phyloP scores from a whole-genome alignment of 2,797 vertebrate genomes.

The Simalia tracyae region DNA sequence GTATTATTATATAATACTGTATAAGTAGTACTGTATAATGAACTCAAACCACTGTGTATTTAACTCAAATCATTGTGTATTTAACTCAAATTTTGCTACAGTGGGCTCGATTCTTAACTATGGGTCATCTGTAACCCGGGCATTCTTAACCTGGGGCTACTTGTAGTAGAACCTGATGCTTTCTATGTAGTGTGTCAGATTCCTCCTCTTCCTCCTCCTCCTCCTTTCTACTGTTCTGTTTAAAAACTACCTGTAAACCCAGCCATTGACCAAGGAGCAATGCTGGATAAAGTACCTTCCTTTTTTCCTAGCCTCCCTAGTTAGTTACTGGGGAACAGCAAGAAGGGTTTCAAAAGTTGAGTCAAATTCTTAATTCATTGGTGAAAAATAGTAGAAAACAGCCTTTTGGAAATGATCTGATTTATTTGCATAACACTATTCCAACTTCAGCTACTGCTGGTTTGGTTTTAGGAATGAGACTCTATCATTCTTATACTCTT shows the following conservation, averaged over 20 bases:
- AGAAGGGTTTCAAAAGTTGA: background rate
- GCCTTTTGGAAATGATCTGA: background rate
- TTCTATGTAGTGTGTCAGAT: background rate
- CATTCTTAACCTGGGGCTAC: too few relatives aligned
- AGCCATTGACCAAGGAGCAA: background rate
- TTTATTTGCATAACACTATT: background rate
- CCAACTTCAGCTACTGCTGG: slow-evolving; percentile 17
- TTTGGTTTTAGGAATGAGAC: slow-evolving; percentile 44
- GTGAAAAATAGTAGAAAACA: slow-evolving; percentile 38
- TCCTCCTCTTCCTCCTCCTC: background rate
- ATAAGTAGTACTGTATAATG: too few relatives aligned
- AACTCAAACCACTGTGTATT: too few relatives aligned
- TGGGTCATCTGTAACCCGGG: too few relatives aligned
- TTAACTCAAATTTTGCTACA: too few relatives aligned
- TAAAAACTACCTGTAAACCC: background rate
- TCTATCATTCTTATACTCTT: background rate
- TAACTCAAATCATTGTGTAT: too few relatives aligned
- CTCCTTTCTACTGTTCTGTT: background rate
- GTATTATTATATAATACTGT: too few relatives aligned
- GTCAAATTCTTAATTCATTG: background rate
- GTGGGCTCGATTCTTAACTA: too few relatives aligned
- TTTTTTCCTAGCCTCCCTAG: background rate
- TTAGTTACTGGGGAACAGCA: background rate
- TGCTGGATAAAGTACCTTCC: background rate
- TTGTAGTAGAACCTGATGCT: background rate